Base-by-base conservation (phyloP, 2,888 invertebrate species). In the Drosophila stalkeri region DNA sequence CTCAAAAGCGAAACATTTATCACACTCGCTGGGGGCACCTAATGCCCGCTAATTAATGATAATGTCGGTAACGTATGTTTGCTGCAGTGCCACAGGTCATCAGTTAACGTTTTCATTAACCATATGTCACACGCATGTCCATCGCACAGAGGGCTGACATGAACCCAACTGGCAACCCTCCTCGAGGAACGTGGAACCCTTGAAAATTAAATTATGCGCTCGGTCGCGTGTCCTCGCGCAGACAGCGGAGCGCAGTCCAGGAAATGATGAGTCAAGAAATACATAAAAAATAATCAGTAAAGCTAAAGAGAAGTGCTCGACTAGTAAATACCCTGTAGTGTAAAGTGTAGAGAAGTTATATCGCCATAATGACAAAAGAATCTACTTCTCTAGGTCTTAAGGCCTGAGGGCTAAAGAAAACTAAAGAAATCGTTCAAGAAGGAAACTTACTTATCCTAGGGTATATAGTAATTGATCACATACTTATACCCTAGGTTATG, bases 51-150 rank as follows among this genome's bases (percentile, higher is more conserved):
- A 80, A 80, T 80, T 80, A 80, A 80, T 80, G 80, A 75, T 77
- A 75, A 81, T 75, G 75, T 81, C 74, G 43, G 67, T 61, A 65
- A 44, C 56, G 52, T 70, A 54, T 67, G 56, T n/a, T 52, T 35
- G 6, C 27, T 16, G 49, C 63, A 41, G 54, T 70, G 54, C 73
- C 65, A 74, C 80, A 76, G 81, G 56, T 85, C 83, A 82, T 80
- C 88, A 81, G 84, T 88, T 86, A 87, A 89, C 89, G 75, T 88
- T 86, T 89, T 87, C 87, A 87, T 87, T 87, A 89, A 89, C 89
- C 87, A 87, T 87, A 87, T 87, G 87, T 89, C 87, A 89, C 89
- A 89, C 89, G 87, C 89, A 86, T 79, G 77, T 83, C 75, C 73
- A 70, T 2, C 23, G 54, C 47, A 57, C 66, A 67, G 68, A 61